Evolutionary conservation across 2,888 invertebrate genomes (phyloP), one percentile per base, ranked within the genome.

Genomic region (Cactoblastis cactorum): DNA sequence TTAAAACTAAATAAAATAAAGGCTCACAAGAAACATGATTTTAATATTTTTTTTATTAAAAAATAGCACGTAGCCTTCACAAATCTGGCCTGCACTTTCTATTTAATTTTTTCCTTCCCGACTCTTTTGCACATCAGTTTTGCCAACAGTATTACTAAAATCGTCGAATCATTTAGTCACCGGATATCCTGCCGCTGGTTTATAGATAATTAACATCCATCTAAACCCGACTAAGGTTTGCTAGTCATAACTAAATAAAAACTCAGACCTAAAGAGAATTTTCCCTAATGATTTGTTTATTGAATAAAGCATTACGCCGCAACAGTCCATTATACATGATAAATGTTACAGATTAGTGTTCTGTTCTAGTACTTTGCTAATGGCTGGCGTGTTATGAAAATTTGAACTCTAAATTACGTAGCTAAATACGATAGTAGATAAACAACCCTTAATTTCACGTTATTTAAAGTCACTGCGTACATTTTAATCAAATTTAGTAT

Each of bases 341-440:
- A 14, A 28, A 43, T 43, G 43, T 24, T 28, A 28, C 8, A 43
- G 28, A 43, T 43, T 43, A 43, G n/a, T 14, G 19, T 41, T 41
- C 22, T 28, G 15, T 15, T 43, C 43, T 28, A 43, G 28, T 28
- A 43, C 8, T 43, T 28, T 9, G 43, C 3, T 43, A 43, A 43
- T 43, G 24, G 28, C 14, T 28, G 6, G 15, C 28, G 15, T n/a
- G 41, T 12, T 41, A n/a, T 22, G 24, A 43, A 43, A 43, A 14
- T 43, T 43, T 28, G 28, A 15, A 28, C 28, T 8, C 28, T 4
- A 22, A 22, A 22, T 22, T 5, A 5, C 22, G 3, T 22, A 22
- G 22, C 22, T 22, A 3, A 3, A 22, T 22, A 4, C 22, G 3
- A 22, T 22, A 22, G 5, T 22, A 22, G 5, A 22, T 5, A 22